Evolutionary conservation across 1,140 invertebrate genomes (phyloP), one percentile per base, ranked within the genome.

Genomic region (Orussus abietinus): DNA sequence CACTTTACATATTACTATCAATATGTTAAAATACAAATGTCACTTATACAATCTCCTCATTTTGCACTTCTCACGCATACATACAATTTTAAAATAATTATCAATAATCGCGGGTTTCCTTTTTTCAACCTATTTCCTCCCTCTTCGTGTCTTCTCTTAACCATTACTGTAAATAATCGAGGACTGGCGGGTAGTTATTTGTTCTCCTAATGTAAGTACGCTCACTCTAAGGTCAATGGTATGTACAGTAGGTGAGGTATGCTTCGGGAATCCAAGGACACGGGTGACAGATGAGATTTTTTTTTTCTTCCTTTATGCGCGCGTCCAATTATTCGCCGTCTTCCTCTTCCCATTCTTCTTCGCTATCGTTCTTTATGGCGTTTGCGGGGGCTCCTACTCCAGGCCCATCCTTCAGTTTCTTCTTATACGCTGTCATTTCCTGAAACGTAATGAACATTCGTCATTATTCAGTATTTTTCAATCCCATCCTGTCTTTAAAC

Each of bases 361-460:
- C 67, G 47, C 67, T 70, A 38, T 78, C 78, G 44, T 79, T 77
- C 53, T 80, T 79, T 52, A 80, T 80, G 38, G 72, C 73, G 45
- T 72, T 70, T 50, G 75, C 52, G 66, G 62, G 45, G 59, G 67
- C 59, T 71, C 61, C 42, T 66, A 75, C 55, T 49, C 67, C 68
- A 43, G 73, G 64, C 53, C 62, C 64, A 49, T 74, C 72, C 67
- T 82, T 77, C 58, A 77, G 67, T 68, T 81, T 84, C 71, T 86
- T 86, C 72, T 88, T 88, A 74, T 88, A 88, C 34, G 84, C 85
- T 47, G 83, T 85, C 83, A 86, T 84, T 74, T 85, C 83, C 82
- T 84, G 55, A 21, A 56, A 28, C 53, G 45, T 56, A 53, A 64
- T n/a, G n/a, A n/a, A n/a, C n/a, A n/a, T n/a, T n/a, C n/a, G n/a